Percentiles rank a stretch among this genome's conserved stretches.
Conservation (phyloP, 2,888 invertebrate genomes). For the Heliconius hortense region DNA sequence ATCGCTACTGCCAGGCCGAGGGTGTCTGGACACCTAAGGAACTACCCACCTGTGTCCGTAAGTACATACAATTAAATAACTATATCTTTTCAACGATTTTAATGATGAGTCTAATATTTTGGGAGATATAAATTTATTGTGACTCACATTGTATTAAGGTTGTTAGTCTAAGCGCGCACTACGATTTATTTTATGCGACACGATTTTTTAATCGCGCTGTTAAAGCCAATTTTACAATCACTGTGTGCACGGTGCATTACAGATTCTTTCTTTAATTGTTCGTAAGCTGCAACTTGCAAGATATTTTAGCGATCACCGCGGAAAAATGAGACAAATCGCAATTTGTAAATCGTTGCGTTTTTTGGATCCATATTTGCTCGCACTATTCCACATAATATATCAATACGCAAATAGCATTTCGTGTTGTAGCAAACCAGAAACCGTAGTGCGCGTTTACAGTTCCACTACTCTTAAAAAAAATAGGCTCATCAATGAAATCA, state of each 20-base stretch:
- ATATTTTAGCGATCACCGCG: too few species aligned
- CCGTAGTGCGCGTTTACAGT: too few species aligned
- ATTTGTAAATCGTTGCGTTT: too few species aligned
- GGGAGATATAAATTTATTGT: slow-evolving; percentile 1
- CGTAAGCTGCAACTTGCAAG: too few species aligned
- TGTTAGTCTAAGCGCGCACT: background rate
- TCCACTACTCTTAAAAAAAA: background rate
- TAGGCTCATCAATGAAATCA: slow-evolving; percentile 52
- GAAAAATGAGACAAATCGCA: too few species aligned
- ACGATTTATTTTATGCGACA: background rate
- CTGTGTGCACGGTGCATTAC: too few species aligned
- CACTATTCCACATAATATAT: too few species aligned
- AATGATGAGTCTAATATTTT: slow-evolving; percentile 50
- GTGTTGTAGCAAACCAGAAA: too few species aligned
- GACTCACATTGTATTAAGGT: slow-evolving; percentile 6
- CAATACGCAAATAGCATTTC: too few species aligned
- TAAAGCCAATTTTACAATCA: too few species aligned
- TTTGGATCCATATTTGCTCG: too few species aligned
- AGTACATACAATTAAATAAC: slow-evolving; percentile 79
- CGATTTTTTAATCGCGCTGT: background rate
- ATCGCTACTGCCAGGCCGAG: slow-evolving; percentile 94
- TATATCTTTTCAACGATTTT: slow-evolving; percentile 40
- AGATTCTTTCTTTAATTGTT: too few species aligned
- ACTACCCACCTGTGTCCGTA: slow-evolving; percentile 95
- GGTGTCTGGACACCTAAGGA: slow-evolving; percentile 96